These are phyloP conservation scores for Actinostola sp. DNA, from an alignment of 92 coral and sea anemone species.

Conservation along the genomic window DNA sequence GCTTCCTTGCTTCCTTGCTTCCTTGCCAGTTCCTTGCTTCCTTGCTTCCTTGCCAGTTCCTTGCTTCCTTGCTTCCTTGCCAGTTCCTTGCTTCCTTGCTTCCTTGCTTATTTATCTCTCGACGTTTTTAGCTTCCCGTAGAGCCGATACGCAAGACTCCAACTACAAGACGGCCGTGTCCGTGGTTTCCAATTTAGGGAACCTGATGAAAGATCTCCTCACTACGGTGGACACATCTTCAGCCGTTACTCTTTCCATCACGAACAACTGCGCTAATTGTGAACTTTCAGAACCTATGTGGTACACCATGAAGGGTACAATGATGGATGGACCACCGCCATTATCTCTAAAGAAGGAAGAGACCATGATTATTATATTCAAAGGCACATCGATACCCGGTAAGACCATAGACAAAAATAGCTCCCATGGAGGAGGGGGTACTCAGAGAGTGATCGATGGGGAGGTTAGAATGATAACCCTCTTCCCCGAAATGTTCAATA, in stretches of 20 bases:
- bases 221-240: not conserved
- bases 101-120: no score
- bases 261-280: slow-evolving; percentile 1
- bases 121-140: not conserved
- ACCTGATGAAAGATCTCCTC: not conserved
- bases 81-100: no score
- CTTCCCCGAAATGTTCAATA: no score
- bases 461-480: no score
- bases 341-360: not conserved
- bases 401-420: not conserved
- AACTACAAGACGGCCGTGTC: not conserved
- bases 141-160: not conserved
- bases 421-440: no score
- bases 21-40: no score
- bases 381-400: not conserved
- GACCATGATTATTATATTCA: not conserved
- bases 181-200: not conserved
- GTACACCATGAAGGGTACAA: slow-evolving; percentile 2
- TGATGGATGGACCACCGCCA: slow-evolving; percentile 1
- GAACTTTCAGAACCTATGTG: not conserved
- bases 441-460: no score
- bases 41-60: no score
- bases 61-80: no score
- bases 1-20: no score
- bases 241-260: slow-evolving; percentile 5